Conservation (phyloP, 1,140 invertebrate genomes). For the Ostrea edulis region DNA sequence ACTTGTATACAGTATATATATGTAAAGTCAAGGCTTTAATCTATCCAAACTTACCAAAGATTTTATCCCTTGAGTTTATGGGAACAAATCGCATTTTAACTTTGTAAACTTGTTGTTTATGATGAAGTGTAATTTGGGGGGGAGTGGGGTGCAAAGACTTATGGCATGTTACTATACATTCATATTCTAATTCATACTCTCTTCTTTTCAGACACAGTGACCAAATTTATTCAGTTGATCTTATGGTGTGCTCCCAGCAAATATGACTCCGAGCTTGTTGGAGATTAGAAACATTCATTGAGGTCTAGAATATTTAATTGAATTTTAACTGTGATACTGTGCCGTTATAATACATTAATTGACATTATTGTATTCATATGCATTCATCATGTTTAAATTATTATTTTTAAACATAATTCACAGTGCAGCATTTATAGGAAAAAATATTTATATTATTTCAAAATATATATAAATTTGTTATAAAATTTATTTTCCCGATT, state of each 20-base stretch:
- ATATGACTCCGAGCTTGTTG: constrained; percentile 56
- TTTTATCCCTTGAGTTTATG: no score
- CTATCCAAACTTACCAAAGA: no score
- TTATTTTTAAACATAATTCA: background rate
- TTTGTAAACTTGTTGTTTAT: no score
- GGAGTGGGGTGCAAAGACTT: background rate
- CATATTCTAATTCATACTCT: no score
- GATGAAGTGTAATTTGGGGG: no score
- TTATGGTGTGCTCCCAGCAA: constrained; percentile 64
- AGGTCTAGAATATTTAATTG: background rate
- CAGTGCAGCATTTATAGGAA: constrained; percentile 1
- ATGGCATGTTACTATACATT: no score
- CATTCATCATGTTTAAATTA: constrained; percentile 12
- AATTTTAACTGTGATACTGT: constrained; percentile 20
- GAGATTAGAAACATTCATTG: background rate
- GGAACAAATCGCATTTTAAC: no score
- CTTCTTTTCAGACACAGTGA: constrained; percentile 66
- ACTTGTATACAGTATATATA: no score
- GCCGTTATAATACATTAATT: background rate
- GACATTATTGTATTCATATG: background rate
- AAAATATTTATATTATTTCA: background rate
- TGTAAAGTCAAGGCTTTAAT: no score
- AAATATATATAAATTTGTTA: background rate
- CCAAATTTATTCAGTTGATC: constrained; percentile 64
- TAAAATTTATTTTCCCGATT: background rate